Percentiles rank a stretch among this genome's conserved stretches.
Conservation (phyloP, 2,888 invertebrate genomes). For the Drosophila incognita region DNA sequence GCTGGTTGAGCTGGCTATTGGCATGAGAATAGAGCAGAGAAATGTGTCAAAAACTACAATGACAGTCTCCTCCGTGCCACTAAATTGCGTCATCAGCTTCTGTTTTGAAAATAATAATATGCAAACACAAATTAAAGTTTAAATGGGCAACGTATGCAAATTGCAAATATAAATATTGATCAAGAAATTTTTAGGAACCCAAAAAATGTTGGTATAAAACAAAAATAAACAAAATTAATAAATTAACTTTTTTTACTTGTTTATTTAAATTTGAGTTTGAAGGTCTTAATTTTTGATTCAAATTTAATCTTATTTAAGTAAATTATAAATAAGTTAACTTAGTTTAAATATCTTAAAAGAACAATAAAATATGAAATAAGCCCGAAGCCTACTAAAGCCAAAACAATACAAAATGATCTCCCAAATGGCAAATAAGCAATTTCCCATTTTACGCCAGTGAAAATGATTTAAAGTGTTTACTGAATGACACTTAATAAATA, state of each 20-base stretch:
- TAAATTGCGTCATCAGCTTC: not conserved
- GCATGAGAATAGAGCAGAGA: too few relatives aligned
- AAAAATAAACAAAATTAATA: not conserved
- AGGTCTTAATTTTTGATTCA: not conserved
- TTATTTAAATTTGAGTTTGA: not conserved
- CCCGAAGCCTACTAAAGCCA: not conserved
- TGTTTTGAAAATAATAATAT: not conserved
- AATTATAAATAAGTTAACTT: not conserved
- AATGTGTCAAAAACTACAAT: too few relatives aligned
- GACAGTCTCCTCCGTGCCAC: rapidly evolving
- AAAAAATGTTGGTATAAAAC: not conserved
- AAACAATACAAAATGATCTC: not conserved
- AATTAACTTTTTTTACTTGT: not conserved
- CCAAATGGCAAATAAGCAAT: not conserved
- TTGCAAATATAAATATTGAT: not conserved
- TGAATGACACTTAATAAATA: not conserved
- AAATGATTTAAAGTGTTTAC: not conserved
- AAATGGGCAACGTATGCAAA: conserved; percentile 1
- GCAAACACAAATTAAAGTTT: not conserved
- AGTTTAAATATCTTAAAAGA: not conserved
- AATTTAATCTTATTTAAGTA: not conserved
- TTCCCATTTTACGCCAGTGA: not conserved
- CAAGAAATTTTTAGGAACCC: not conserved
- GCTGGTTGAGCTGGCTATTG: too few relatives aligned
- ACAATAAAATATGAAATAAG: not conserved